Conservation (phyloP, 2,888 invertebrate genomes). For the Troides oblongomaculatus region DNA sequence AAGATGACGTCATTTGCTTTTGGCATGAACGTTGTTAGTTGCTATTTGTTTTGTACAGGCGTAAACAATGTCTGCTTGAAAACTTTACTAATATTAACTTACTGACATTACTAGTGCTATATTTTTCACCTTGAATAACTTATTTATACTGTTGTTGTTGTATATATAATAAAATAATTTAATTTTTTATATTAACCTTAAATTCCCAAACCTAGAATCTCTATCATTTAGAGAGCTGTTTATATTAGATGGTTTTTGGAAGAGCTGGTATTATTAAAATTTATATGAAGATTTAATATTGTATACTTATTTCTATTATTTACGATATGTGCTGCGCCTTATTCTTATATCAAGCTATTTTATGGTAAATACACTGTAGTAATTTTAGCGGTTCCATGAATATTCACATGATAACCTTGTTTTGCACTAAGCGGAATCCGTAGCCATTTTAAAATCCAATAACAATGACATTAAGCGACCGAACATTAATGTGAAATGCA, state of each 20-base stretch:
- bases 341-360: not conserved
- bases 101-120: too few species aligned
- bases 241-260: too few species aligned
- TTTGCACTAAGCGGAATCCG: slow-evolving; percentile 33
- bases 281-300: not conserved
- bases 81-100: not conserved
- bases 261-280: not conserved
- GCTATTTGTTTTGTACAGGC: slow-evolving; percentile 38
- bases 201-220: too few species aligned
- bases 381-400: not conserved
- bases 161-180: too few species aligned
- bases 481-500: slow-evolving; percentile 52
- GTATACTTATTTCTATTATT: not conserved
- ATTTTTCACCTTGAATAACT: too few species aligned
- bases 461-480: slow-evolving; percentile 46
- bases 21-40: slow-evolving; percentile 31
- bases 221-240: too few species aligned
- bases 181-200: too few species aligned
- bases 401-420: slow-evolving; percentile 17
- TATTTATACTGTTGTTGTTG: too few species aligned
- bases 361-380: not conserved
- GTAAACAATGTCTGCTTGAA: slow-evolving; percentile 15
- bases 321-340: not conserved
- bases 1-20: slow-evolving; percentile 61
- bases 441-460: slow-evolving; percentile 51